phyloP scores from a whole-genome alignment of 2,113 vertebrate genomes.

The Picathartes gymnocephalus region DNA sequence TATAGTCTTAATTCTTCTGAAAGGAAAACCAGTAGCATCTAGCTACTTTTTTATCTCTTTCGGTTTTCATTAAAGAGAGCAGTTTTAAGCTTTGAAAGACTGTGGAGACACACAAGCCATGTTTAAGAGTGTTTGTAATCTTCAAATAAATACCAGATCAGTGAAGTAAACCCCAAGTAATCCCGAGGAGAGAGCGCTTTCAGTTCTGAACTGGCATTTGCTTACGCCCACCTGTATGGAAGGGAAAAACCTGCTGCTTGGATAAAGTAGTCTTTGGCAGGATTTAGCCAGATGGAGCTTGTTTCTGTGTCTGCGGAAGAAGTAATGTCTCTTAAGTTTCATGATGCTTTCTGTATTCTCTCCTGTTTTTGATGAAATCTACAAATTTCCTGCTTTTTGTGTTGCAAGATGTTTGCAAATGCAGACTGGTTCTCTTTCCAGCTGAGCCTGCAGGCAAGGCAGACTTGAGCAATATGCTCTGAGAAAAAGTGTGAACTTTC shows the following conservation, averaged over 20 bases:
- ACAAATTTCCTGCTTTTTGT: neutral
- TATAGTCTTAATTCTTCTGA: neutral
- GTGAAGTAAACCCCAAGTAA: neutral
- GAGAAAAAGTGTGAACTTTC: conserved; percentile 1
- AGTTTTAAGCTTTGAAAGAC: neutral
- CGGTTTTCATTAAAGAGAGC: neutral
- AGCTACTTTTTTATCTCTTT: neutral
- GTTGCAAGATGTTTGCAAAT: neutral
- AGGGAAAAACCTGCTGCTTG: neutral
- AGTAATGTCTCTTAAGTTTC: neutral
- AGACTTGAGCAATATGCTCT: conserved; percentile 35
- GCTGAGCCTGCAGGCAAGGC: neutral
- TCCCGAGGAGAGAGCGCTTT: neutral
- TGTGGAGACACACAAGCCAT: neutral
- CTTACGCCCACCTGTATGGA: neutral
- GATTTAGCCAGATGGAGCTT: neutral
- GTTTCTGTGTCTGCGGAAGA: neutral
- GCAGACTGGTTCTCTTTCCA: neutral
- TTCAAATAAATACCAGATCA: neutral
- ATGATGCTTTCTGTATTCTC: neutral
- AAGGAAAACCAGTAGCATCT: neutral
- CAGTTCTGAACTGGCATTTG: neutral
- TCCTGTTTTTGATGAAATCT: neutral
- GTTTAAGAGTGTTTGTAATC: neutral
- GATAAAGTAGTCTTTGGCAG: neutral